A percentile compares a stretch with the other conserved stretches of the same genome.
These are phyloP conservation scores for Diploscapter pachys DNA, from an alignment of 1,140 invertebrate genomes.

Conservation along the genomic window DNA sequence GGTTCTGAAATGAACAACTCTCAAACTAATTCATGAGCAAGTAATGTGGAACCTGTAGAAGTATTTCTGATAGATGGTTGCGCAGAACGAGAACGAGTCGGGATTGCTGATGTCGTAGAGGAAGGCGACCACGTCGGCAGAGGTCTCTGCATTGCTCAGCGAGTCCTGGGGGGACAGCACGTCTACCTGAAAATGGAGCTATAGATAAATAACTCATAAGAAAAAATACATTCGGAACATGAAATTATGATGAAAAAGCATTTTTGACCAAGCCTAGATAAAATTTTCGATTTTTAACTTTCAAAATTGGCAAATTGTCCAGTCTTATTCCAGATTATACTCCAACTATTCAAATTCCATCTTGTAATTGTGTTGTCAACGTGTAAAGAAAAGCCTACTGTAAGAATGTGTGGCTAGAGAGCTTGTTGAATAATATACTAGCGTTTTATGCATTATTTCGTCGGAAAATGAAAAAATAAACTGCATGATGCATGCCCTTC, in stretches of 20 bases:
- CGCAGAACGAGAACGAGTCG: constrained; percentile 92
- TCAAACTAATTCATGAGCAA: too few relatives aligned
- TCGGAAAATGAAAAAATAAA: background rate
- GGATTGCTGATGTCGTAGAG: constrained; percentile 90
- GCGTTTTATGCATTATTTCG: constrained; percentile 3
- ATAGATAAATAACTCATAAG: background rate
- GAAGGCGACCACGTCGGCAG: constrained; percentile 95
- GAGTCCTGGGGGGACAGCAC: constrained; percentile 82
- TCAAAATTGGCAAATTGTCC: too few relatives aligned
- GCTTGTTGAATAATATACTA: too few relatives aligned
- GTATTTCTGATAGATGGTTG: constrained; percentile 77
- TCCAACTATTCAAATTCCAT: too few relatives aligned
- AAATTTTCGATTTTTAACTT: background rate
- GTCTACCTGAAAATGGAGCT: constrained; percentile 65
- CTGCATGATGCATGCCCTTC: too few relatives aligned
- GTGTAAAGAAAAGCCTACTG: too few relatives aligned
- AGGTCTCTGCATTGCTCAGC: constrained; percentile 81
- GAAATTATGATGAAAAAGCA: background rate
- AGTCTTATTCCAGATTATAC: too few relatives aligned
- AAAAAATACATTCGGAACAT: background rate
- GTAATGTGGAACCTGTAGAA: constrained; percentile 24
- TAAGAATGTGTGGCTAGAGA: too few relatives aligned
- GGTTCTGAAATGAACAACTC: constrained; percentile 79
- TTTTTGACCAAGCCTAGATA: background rate
- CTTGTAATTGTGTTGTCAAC: too few relatives aligned